Evolutionary conservation across 2,113 vertebrate species (phyloP).

Genomic region (Sigmodon hispidus): DNA sequence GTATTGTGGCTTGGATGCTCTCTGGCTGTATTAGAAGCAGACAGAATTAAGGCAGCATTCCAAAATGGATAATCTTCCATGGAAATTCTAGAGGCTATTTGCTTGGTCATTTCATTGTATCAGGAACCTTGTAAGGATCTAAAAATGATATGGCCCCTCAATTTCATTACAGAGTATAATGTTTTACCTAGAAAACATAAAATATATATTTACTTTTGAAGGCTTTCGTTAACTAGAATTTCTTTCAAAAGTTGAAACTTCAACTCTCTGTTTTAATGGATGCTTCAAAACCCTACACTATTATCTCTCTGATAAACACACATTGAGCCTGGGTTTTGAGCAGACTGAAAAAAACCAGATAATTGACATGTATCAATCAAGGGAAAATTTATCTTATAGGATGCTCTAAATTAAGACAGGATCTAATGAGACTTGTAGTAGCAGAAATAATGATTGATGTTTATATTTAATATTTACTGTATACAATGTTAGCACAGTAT

Average conservation of each 20-base stretch:
- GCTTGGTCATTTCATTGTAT: neutral
- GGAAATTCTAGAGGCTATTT: neutral
- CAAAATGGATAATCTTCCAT: neutral
- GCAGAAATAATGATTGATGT: neutral
- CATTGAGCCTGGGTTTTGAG: neutral
- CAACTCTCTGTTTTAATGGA: neutral
- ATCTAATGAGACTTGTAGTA: neutral
- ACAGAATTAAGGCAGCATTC: neutral
- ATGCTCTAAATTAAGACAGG: neutral
- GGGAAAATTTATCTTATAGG: neutral
- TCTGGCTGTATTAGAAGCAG: neutral
- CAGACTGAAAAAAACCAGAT: neutral
- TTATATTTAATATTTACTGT: neutral
- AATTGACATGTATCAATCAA: neutral
- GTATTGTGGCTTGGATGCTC: neutral
- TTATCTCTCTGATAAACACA: neutral
- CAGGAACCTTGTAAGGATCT: neutral
- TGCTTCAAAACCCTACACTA: neutral
- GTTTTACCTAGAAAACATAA: neutral
- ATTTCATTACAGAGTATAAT: neutral
- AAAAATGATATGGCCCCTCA: neutral
- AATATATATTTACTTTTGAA: neutral
- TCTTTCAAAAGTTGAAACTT: neutral
- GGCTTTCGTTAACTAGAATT: neutral
- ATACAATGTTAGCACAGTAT: neutral